These are phyloP conservation scores for Cyphomyrus plagiostoma DNA, from an alignment of 2,113 vertebrate species.

Conservation along the genomic window DNA sequence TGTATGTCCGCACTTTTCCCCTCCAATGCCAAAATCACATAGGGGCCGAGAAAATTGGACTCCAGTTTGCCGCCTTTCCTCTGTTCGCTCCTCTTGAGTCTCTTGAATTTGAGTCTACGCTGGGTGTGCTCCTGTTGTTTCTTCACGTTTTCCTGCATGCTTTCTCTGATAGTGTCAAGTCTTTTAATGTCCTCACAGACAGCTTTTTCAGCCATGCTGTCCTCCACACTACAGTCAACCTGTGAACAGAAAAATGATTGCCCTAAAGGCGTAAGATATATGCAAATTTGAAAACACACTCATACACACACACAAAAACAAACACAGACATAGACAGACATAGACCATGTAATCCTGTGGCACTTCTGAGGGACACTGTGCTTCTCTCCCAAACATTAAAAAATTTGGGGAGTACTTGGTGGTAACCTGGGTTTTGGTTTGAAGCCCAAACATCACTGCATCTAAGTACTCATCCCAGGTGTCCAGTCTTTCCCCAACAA, in stretches of 20 bases:
- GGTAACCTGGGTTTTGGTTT: slow-evolving; percentile 10
- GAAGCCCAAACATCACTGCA: not conserved
- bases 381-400: slow-evolving; percentile 19
- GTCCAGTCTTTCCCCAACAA: not conserved
- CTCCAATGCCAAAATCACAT: too few relatives aligned
- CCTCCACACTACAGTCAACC: not conserved
- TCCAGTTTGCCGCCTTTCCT: slow-evolving; percentile 21
- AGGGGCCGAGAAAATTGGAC: slow-evolving; percentile 14
- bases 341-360: not conserved
- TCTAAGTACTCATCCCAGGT: slow-evolving; percentile 3
- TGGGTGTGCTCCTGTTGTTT: not conserved
- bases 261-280: not conserved
- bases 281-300: not conserved
- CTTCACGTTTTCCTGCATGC: not conserved
- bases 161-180: not conserved
- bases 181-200: not conserved
- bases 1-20: too few relatives aligned
- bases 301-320: not conserved
- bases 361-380: not conserved
- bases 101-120: not conserved
- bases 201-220: not conserved
- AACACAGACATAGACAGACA: too few relatives aligned
- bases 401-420: not conserved
- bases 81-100: not conserved
- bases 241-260: not conserved